Conservation (phyloP, 2,888 invertebrate genomes). For the Parapristionchus giblindavisi region DNA sequence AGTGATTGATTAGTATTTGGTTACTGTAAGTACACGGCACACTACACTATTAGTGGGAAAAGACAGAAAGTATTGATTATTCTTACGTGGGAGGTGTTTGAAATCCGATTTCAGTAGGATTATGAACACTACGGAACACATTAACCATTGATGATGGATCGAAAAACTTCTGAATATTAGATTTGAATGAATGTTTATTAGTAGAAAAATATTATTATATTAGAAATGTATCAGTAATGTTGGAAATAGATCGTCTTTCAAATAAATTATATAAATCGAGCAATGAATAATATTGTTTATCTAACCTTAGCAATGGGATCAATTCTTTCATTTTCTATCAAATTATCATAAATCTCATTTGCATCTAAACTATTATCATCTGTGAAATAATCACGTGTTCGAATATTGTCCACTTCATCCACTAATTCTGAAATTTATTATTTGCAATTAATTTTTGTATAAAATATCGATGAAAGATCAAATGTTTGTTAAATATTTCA, state of each 20-base stretch:
- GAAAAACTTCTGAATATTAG: conserved; percentile 16
- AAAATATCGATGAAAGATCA: too few relatives aligned
- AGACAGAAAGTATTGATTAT: not conserved
- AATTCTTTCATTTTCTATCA: conserved; percentile 32
- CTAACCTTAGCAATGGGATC: conserved; percentile 7
- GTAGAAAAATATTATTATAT: not conserved
- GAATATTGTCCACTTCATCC: conserved; percentile 15
- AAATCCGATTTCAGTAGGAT: conserved; percentile 24
- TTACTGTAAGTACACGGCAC: not conserved
- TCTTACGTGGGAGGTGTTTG: conserved; percentile 2
- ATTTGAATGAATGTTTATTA: not conserved
- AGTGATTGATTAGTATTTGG: too few relatives aligned
- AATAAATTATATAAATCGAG: not conserved
- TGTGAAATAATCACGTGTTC: conserved; percentile 1
- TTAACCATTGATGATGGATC: conserved; percentile 9
- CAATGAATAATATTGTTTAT: not conserved
- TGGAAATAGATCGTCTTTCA: not conserved
- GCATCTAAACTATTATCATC: conserved; percentile 29
- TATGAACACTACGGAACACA: conserved; percentile 14
- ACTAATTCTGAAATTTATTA: conserved; percentile 4
- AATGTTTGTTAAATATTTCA: too few relatives aligned
- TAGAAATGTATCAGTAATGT: not conserved
- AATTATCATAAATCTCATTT: conserved; percentile 35
- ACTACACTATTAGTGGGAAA: not conserved
- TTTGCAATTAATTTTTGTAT: not conserved